phyloP scores from a whole-genome alignment of 1,140 invertebrate genomes.

The Drosophila erecta region DNA sequence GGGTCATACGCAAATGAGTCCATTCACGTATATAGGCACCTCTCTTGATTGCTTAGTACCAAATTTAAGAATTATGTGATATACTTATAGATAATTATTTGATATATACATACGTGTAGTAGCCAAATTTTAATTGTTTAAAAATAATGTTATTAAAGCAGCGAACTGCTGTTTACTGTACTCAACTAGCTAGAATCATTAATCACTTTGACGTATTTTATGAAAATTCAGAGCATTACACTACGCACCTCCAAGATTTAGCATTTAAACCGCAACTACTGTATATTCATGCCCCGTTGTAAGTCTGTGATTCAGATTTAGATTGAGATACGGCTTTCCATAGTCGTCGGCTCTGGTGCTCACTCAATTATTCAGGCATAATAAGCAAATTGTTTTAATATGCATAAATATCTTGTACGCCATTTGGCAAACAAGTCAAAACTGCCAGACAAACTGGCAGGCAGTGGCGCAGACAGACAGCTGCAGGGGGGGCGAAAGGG shows the following conservation, averaged over 20 bases:
- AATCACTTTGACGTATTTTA: neutral
- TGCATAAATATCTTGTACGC: slow-evolving; percentile 83
- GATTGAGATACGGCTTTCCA: slow-evolving; percentile 41
- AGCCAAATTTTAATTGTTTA: no score
- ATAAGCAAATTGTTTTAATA: slow-evolving; percentile 84
- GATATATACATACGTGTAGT: no score
- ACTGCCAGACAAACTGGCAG: slow-evolving; percentile 74
- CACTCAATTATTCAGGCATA: slow-evolving; percentile 83
- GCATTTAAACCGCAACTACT: slow-evolving; percentile 1
- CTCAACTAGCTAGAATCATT: neutral
- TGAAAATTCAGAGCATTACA: neutral
- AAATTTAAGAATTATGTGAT: no score
- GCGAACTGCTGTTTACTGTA: neutral
- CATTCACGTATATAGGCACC: no score
- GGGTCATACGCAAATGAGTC: no score
- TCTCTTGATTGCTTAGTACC: no score
- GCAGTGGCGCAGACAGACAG: slow-evolving; percentile 32
- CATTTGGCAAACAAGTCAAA: slow-evolving; percentile 82
- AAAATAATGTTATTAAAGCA: neutral
- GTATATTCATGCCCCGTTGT: slow-evolving; percentile 20
- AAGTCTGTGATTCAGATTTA: slow-evolving; percentile 23
- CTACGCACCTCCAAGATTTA: neutral
- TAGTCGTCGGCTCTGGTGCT: slow-evolving; percentile 41
- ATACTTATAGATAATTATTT: no score
- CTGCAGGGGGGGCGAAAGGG: neutral